Percentiles rank a stretch among this genome's conserved stretches.
phyloP scores from a whole-genome alignment of 2,113 vertebrate species.

The Etia nguti region DNA sequence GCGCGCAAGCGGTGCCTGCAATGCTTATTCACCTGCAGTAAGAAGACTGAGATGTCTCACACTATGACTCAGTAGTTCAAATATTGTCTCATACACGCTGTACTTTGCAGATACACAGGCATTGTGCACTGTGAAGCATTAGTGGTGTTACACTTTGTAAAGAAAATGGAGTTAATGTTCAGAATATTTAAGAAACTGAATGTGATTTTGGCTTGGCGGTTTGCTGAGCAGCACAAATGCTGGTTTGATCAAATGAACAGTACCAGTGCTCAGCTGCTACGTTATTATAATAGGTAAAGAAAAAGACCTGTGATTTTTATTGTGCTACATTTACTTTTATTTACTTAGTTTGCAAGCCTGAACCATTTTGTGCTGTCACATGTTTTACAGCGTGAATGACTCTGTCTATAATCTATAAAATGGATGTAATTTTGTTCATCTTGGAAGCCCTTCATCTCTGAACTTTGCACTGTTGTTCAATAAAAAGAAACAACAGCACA shows the following conservation, averaged over 20 bases:
- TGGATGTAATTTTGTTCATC: neutral
- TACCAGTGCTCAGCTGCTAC: neutral
- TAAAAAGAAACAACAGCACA: neutral
- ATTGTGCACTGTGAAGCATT: neutral
- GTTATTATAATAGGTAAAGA: neutral
- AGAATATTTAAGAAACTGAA: neutral
- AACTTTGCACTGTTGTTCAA: neutral
- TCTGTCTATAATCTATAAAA: neutral
- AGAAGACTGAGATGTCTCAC: neutral
- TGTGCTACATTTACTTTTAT: neutral
- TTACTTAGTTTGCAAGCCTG: no score
- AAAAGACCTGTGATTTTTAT: neutral
- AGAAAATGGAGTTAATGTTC: neutral
- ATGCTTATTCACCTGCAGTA: conserved; percentile 1
- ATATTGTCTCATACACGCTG: neutral
- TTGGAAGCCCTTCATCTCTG: neutral
- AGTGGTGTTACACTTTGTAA: neutral
- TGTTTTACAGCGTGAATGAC: neutral
- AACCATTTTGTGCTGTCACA: neutral
- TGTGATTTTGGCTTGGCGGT: neutral
- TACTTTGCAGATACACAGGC: neutral
- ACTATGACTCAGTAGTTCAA: neutral
- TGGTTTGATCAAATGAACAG: neutral
- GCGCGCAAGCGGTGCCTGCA: neutral
- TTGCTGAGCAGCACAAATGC: neutral